Evolutionary conservation across 2,888 invertebrate species (phyloP), one percentile per base, ranked within the genome.

Genomic region (Cyclophora albipunctata): DNA sequence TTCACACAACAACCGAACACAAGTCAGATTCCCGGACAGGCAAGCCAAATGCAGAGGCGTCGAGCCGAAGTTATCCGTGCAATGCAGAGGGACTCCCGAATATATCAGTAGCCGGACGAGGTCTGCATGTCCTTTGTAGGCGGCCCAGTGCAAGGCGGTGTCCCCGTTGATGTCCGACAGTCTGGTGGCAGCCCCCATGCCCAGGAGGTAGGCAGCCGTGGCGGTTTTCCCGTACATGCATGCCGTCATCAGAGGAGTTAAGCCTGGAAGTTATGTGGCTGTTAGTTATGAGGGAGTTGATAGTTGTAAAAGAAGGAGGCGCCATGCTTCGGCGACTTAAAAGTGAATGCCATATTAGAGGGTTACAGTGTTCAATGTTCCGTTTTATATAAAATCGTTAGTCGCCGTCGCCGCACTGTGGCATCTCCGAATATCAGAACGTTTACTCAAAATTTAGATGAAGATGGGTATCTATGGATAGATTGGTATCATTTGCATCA

Each of bases 191-290:
- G 97, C 96, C 3, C 96, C 96, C 92, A 95, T 96, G 35, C 97
- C 97, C 47, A 98, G 90, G 0, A 98, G 87, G 77, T 95, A 97
- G 0, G 96, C 96, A 0, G 96, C 96, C 0, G 97, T 94, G 5
- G 96, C 96, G 2, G 96, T 95, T 69, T 96, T 92, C 5, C 97
- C 97, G 72, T 97, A 97, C 95, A 97, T 97, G 63, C 96, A 96
- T 0, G 96, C 96, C 0, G 95, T 95, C 93, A 97, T 97, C 46
- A 98, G 80, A 0, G 97, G 97, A 0, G 97, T 97, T 49, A 97
- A 78, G 7, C 92, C 92, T 89, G 61, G 3, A 20, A 43, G 7
- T 7, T n/a, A n/a, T n/a, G n/a, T n/a, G n/a, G n/a, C n/a, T n/a
- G n/a, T n/a, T n/a, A n/a, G n/a, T n/a, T 4, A 42, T 7, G 45